Evolutionary conservation across 2,113 vertebrate genomes (phyloP).

Genomic region (Psittacula cyanocephala): DNA sequence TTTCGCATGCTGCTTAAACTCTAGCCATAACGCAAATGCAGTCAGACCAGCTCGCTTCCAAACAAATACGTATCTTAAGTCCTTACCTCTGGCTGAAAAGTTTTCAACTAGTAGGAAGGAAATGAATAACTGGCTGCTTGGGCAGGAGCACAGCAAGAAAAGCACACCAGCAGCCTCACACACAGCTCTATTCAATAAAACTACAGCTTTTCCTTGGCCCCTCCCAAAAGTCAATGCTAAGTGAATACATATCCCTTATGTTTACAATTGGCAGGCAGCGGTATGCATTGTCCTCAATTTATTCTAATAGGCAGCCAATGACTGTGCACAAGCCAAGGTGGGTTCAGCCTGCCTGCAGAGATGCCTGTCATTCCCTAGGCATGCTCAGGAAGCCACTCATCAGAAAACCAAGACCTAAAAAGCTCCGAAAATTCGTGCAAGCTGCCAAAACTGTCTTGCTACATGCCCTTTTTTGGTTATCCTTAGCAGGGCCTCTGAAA

Average conservation of each 20-base stretch:
- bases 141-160: slow-evolving; percentile 59
- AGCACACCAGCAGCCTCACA: slow-evolving; percentile 63
- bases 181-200: slow-evolving; percentile 79
- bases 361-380: slow-evolving; percentile 84
- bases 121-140: slow-evolving; percentile 55
- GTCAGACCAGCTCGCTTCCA: not conserved
- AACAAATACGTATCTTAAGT: not conserved
- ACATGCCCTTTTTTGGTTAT: slow-evolving; percentile 90
- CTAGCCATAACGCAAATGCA: not conserved
- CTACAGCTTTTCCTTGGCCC: slow-evolving; percentile 78
- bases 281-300: slow-evolving; percentile 81
- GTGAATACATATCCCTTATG: slow-evolving; percentile 79
- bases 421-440: slow-evolving; percentile 73
- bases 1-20: not conserved
- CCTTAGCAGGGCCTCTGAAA: slow-evolving; percentile 85
- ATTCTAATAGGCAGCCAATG: slow-evolving; percentile 78
- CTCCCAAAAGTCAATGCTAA: slow-evolving; percentile 82
- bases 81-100: slow-evolving; percentile 74
- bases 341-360: slow-evolving; percentile 75
- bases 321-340: slow-evolving; percentile 70
- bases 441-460: slow-evolving; percentile 83
- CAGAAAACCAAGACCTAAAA: slow-evolving; percentile 82
- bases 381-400: slow-evolving; percentile 84
- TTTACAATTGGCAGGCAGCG: slow-evolving; percentile 78
- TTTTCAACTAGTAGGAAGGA: slow-evolving; percentile 43